phyloP scores from a whole-genome alignment of 1,140 invertebrate genomes.

The Papilio helenus region DNA sequence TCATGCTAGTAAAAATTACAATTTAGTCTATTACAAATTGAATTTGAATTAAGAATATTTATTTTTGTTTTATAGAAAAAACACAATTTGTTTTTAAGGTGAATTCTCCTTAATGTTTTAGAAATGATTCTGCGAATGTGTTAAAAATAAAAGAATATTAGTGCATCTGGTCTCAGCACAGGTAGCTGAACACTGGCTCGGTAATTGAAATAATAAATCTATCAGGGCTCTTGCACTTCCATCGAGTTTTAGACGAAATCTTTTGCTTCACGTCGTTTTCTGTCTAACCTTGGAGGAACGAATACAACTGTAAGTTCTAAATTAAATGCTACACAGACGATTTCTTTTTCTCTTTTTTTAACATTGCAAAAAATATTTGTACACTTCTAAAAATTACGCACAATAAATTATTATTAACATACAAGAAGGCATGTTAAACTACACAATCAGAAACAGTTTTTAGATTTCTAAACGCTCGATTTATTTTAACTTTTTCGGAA shows the following conservation, averaged over 20 bases:
- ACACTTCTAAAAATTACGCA: too few relatives aligned
- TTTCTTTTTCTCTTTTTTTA: not conserved
- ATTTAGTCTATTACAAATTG: not conserved
- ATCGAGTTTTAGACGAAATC: constrained; percentile 70
- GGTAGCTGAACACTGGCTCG: constrained; percentile 63
- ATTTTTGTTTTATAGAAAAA: not conserved
- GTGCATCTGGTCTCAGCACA: constrained; percentile 59
- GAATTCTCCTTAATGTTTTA: not conserved
- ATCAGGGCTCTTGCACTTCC: constrained; percentile 68
- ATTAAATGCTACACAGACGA: not conserved
- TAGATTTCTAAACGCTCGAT: too few relatives aligned
- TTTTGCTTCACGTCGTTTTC: constrained; percentile 68
- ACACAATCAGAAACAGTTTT: too few relatives aligned
- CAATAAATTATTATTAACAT: too few relatives aligned
- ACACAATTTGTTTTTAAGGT: not conserved
- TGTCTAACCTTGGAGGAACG: constrained; percentile 44
- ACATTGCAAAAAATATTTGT: too few relatives aligned
- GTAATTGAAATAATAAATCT: constrained; percentile 82
- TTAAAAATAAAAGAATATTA: constrained; percentile 21
- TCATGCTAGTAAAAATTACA: too few relatives aligned
- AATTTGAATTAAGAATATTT: not conserved
- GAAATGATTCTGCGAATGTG: constrained; percentile 39
- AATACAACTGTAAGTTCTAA: not conserved
- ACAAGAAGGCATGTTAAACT: too few relatives aligned
- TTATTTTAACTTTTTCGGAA: too few relatives aligned